These are phyloP conservation scores for Calycopis cecrops DNA, from an alignment of 1,140 invertebrate species.

Conservation along the genomic window DNA sequence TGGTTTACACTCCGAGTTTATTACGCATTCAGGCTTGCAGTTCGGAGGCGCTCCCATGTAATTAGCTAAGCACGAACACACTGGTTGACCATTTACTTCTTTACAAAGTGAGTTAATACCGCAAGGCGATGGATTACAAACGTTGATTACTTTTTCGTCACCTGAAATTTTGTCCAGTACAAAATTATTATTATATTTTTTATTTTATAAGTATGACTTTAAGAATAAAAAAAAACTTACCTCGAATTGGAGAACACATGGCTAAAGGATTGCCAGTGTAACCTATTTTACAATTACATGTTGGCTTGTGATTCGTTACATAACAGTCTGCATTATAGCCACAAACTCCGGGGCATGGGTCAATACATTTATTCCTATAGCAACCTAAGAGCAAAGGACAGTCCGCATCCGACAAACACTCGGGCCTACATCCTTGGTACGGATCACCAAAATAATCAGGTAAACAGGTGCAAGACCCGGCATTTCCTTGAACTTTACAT, in stretches of 20 bases:
- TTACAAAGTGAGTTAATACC: constrained; percentile 56
- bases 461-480: constrained; percentile 83
- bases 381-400: constrained; percentile 86
- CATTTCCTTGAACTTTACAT: constrained; percentile 77
- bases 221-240: constrained; percentile 32
- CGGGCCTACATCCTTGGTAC: constrained; percentile 86
- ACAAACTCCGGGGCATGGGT: constrained; percentile 88
- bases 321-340: constrained; percentile 87
- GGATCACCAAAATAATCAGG: constrained; percentile 85
- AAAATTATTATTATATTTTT: neutral
- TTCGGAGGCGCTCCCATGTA: constrained; percentile 77
- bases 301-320: constrained; percentile 86
- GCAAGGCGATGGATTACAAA: constrained; percentile 74
- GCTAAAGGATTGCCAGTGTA: constrained; percentile 86
- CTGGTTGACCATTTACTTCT: constrained; percentile 68
- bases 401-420: constrained; percentile 86
- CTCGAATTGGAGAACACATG: constrained; percentile 71
- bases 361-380: constrained; percentile 84
- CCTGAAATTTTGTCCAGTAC: constrained; percentile 34
- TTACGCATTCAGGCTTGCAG: constrained; percentile 78
- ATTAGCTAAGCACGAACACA: constrained; percentile 78
- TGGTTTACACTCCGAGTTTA: constrained; percentile 79
- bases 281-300: constrained; percentile 84
- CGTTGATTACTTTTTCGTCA: constrained; percentile 57
- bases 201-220: neutral